Conservation (phyloP, 2,888 invertebrate species). For the Cephus spinipes region DNA sequence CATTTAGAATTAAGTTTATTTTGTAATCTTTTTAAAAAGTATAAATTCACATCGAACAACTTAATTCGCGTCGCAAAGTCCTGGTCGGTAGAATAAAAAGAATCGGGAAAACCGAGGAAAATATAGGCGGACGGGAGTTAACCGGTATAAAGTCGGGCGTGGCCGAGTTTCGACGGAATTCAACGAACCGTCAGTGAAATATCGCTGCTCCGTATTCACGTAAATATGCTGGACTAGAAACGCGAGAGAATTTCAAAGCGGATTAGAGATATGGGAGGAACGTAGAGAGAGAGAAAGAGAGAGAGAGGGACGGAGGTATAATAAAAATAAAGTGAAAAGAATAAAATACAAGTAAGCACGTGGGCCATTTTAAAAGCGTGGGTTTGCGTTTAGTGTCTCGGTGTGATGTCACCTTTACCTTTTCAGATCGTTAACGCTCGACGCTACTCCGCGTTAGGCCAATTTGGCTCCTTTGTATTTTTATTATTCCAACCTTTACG, state of each 20-base stretch:
- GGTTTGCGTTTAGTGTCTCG: background rate
- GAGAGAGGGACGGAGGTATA: background rate
- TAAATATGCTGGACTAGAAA: background rate
- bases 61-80: background rate
- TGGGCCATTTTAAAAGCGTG: background rate
- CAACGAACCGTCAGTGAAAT: background rate
- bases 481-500: background rate
- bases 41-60: no score
- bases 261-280: background rate
- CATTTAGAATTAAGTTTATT: no score
- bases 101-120: background rate
- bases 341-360: slow-evolving; percentile 8
- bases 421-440: background rate
- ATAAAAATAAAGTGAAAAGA: background rate
- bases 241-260: background rate
- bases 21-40: no score
- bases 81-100: background rate
- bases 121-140: background rate
- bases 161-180: background rate
- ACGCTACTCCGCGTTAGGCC: background rate
- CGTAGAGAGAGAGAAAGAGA: background rate
- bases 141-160: background rate
- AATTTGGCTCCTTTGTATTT: background rate
- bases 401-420: background rate
- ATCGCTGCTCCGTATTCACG: background rate